Percentiles rank a stretch among this genome's conserved stretches.
Evolutionary conservation across 2,888 invertebrate species (phyloP).

Genomic region (Coleophora deauratella): DNA sequence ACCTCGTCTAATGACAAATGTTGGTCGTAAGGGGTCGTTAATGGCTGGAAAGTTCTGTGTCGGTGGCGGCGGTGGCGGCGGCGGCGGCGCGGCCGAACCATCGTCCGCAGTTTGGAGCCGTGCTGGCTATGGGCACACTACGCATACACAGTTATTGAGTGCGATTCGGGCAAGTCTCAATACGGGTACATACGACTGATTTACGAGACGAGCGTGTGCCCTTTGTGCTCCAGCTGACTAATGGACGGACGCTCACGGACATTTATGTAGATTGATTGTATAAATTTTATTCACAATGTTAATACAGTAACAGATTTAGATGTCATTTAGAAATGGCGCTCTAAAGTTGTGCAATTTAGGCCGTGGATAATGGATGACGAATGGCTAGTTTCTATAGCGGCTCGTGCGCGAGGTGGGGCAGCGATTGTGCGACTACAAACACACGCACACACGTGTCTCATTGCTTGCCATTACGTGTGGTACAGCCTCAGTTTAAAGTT

Average conservation of each 20-base stretch:
- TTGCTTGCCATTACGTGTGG: conserved; percentile 16
- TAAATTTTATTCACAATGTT: conserved; percentile 75
- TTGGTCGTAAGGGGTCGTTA: conserved; percentile 56
- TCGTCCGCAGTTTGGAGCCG: conserved; percentile 18
- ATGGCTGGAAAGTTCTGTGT: conserved; percentile 55
- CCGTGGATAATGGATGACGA: conserved; percentile 74
- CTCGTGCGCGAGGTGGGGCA: conserved; percentile 61
- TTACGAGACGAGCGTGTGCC: conserved; percentile 73
- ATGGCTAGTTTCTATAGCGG: conserved; percentile 60
- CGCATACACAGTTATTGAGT: conserved; percentile 54
- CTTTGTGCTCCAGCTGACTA: conserved; percentile 71
- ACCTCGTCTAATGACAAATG: conserved; percentile 52
- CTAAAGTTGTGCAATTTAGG: conserved; percentile 73
- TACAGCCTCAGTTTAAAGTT: too few species aligned
- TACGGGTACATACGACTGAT: conserved; percentile 66
- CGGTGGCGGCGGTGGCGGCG: conserved; percentile 17
- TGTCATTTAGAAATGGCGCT: conserved; percentile 75
- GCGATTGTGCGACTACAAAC: conserved; percentile 41
- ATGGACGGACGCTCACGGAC: conserved; percentile 74
- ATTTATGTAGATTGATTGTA: conserved; percentile 75
- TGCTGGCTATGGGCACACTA: conserved; percentile 22
- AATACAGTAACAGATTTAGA: conserved; percentile 75
- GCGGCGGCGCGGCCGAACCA: conserved; percentile 25
- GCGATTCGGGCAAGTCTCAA: conserved; percentile 70
- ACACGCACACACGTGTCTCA: conserved; percentile 19